These are phyloP conservation scores for Paradoxurus hermaphroditus DNA, from an alignment of 2,113 vertebrate genomes.

Conservation along the genomic window DNA sequence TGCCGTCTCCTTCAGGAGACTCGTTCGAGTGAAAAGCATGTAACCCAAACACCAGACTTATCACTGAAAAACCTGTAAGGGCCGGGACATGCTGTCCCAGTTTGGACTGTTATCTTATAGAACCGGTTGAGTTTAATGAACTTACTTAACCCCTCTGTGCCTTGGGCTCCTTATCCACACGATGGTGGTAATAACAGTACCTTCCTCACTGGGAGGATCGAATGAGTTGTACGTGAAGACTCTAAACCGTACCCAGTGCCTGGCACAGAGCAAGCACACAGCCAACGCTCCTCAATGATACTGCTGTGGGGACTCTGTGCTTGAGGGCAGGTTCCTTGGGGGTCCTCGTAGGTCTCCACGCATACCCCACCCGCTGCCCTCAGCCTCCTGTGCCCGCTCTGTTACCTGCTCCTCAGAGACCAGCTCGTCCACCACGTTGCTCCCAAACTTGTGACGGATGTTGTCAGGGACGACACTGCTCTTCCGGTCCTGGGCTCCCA, in stretches of 20 bases:
- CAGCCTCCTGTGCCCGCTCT: rapidly evolving
- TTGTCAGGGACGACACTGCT: constrained; percentile 48
- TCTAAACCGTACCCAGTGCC: background rate
- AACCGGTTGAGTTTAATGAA: background rate
- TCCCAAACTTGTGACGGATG: constrained; percentile 77
- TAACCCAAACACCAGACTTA: background rate
- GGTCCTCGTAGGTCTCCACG: background rate
- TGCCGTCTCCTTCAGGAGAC: background rate
- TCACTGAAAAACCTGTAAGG: too few species aligned
- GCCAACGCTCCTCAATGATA: background rate
- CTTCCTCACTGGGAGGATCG: background rate
- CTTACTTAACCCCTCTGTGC: background rate
- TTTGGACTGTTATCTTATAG: background rate
- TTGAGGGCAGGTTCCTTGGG: background rate
- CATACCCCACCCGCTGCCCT: background rate
- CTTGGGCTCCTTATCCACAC: background rate
- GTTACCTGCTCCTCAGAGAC: constrained; percentile 74
- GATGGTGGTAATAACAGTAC: background rate
- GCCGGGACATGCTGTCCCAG: background rate
- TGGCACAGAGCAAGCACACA: background rate
- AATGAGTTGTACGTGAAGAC: background rate
- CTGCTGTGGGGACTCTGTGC: background rate
- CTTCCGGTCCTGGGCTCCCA: background rate
- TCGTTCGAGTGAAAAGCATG: background rate
- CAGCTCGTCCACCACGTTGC: constrained; percentile 65